A percentile compares a stretch with the other conserved stretches of the same genome.
Evolutionary conservation across 2,113 vertebrate genomes (phyloP).

Genomic region (Dromas ardeola): DNA sequence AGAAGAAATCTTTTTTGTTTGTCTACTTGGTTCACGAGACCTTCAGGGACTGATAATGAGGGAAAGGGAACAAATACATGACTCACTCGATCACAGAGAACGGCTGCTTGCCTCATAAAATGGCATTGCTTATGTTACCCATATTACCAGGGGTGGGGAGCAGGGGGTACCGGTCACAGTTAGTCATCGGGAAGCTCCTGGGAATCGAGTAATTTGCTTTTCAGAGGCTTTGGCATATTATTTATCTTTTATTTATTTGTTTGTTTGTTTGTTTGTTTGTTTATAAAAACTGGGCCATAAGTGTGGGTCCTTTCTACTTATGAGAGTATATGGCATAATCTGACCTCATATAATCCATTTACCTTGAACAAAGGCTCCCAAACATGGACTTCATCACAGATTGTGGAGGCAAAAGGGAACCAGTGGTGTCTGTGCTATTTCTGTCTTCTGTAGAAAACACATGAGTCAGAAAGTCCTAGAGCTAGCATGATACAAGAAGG

Average conservation of each 20-base stretch:
- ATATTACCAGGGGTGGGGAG: accelerated
- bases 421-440: not conserved
- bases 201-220: not conserved
- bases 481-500: not conserved
- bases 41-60: not conserved
- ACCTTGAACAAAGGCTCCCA: not conserved
- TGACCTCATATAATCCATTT: not conserved
- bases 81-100: not conserved
- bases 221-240: not conserved
- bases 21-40: not conserved
- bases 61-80: not conserved
- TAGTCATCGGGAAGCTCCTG: not conserved
- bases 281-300: not conserved
- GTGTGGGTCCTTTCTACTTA: not conserved
- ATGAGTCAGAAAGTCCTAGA: not conserved
- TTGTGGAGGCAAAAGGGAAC: not conserved
- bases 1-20: not conserved
- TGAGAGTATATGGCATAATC: not conserved
- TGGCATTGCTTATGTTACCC: not conserved
- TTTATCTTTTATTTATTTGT: not conserved
- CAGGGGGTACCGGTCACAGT: not conserved
- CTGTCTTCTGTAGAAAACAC: not conserved
- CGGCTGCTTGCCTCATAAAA: not conserved
- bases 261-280: not conserved
- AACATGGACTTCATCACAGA: not conserved